These are phyloP conservation scores for Nesoenas mayeri DNA, from an alignment of 2,113 vertebrate species.

Conservation along the genomic window DNA sequence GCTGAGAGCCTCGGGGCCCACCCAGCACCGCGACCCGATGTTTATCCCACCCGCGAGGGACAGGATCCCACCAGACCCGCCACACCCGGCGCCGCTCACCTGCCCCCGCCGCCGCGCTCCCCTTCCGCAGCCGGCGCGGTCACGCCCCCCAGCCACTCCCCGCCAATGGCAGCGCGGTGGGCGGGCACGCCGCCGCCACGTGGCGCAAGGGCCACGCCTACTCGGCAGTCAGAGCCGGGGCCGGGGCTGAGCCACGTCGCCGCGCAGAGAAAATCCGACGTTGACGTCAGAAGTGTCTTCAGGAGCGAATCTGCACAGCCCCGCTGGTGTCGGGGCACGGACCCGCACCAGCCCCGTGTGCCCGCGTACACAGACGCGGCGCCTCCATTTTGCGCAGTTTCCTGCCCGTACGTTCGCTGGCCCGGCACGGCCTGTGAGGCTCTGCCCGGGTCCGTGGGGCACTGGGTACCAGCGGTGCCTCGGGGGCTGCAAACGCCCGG, in stretches of 20 bases:
- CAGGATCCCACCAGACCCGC: fast-evolving
- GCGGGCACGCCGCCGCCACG: neutral
- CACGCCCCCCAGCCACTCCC: neutral
- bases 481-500: no score
- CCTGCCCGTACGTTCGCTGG: no score
- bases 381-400: neutral
- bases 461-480: no score
- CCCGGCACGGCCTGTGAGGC: no score
- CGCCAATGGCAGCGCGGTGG: neutral
- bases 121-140: neutral
- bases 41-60: no score
- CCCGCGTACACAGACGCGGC: neutral
- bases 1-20: neutral
- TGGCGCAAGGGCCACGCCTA: neutral
- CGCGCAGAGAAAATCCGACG: neutral
- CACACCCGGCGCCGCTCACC: neutral
- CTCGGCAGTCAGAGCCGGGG: neutral
- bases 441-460: neutral
- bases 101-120: neutral
- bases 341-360: no score
- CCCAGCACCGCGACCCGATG: neutral
- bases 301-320: no score
- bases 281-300: neutral
- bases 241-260: no score
- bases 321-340: no score